Evolutionary conservation across 2,797 vertebrate genomes (phyloP).

Genomic region (Tinamus major): DNA sequence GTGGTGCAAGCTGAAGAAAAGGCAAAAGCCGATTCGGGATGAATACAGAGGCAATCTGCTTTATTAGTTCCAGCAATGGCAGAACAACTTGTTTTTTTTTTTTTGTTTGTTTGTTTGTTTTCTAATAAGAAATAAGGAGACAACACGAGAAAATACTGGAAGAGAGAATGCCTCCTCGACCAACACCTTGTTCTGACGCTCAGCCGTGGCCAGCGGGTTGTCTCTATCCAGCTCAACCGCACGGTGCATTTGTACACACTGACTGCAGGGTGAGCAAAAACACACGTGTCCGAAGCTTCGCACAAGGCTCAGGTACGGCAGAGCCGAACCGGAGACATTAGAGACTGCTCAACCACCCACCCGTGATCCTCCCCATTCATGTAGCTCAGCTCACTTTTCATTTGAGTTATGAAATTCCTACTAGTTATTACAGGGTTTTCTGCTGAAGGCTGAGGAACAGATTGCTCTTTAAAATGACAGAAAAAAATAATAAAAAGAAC

Average conservation of each 20-base stretch:
- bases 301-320: too few species aligned
- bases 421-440: not conserved
- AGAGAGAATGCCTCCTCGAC: not conserved
- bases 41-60: not conserved
- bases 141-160: not conserved
- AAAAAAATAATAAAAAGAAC: too few species aligned
- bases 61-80: not conserved
- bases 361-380: not conserved
- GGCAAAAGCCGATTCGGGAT: not conserved
- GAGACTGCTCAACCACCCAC: not conserved
- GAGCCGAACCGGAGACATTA: not conserved
- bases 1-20: not conserved
- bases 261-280: not conserved
- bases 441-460: not conserved
- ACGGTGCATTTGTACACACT: not conserved
- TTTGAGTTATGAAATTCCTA: not conserved
- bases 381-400: not conserved
- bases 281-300: not conserved
- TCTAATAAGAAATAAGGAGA: not conserved
- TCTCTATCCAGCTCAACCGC: not conserved
- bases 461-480: not conserved
- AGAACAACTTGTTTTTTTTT: not conserved
- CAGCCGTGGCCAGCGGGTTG: not conserved
- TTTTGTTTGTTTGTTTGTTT: not conserved
- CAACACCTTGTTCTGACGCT: not conserved